Conservation (phyloP, 2,113 vertebrate genomes). For the Percina caprodes region DNA sequence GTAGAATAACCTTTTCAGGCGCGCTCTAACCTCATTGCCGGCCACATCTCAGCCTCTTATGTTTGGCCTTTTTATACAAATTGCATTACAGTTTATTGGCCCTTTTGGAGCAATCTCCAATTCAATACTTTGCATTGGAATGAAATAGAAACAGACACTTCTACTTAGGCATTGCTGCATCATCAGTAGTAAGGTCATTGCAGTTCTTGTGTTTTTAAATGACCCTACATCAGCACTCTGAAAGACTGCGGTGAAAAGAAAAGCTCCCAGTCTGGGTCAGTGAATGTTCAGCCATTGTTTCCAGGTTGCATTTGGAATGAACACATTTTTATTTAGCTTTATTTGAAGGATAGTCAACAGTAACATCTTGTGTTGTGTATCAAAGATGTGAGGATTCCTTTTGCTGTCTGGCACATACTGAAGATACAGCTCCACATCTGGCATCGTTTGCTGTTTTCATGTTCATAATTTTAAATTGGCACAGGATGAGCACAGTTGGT, state of each 20-base stretch:
- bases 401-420: slow-evolving; percentile 24
- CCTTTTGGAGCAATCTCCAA: slow-evolving; percentile 35
- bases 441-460: slow-evolving; percentile 34
- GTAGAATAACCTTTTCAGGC: slow-evolving; percentile 48
- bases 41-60: slow-evolving; percentile 26
- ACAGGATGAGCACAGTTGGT: slow-evolving; percentile 34
- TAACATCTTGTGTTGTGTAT: too few relatives aligned
- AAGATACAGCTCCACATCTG: slow-evolving; percentile 47
- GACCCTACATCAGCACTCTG: slow-evolving; percentile 7
- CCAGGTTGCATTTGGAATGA: neutral
- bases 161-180: slow-evolving; percentile 28
- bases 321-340: too few relatives aligned
- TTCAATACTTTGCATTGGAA: slow-evolving; percentile 38
- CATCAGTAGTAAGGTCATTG: slow-evolving; percentile 16
- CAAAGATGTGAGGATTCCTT: neutral
- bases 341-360: too few relatives aligned
- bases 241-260: neutral
- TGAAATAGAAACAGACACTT: slow-evolving; percentile 35
- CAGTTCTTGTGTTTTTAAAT: slow-evolving; percentile 5
- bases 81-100: slow-evolving; percentile 50
- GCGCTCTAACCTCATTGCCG: slow-evolving; percentile 46
- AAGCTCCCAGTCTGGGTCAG: neutral
- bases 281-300: neutral
- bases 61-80: slow-evolving; percentile 66
- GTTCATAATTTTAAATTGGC: slow-evolving; percentile 49